A percentile compares a stretch with the other conserved stretches of the same genome.
Conservation (phyloP, 2,113 vertebrate genomes). For the Mirza zaza region DNA sequence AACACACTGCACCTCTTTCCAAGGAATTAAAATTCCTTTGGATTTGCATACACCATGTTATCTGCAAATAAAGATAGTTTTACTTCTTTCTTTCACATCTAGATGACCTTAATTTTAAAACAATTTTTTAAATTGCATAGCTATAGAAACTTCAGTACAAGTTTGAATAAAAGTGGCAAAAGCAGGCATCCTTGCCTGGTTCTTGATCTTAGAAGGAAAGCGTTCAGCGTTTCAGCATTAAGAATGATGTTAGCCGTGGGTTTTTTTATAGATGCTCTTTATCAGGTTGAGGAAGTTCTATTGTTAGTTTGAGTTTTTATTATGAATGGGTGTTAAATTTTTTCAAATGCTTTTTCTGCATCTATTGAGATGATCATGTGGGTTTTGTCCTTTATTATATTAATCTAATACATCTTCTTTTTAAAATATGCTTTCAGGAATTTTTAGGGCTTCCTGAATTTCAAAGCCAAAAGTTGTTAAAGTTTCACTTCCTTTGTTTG, state of each 20-base stretch:
- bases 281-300: conserved; percentile 32
- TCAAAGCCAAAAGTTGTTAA: conserved; percentile 56
- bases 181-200: background rate
- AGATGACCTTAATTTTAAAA: background rate
- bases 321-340: background rate
- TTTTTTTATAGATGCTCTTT: background rate
- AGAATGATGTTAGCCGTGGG: background rate
- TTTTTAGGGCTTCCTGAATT: conserved; percentile 60
- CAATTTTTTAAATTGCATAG: background rate
- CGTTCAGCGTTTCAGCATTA: background rate
- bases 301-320: conserved; percentile 51
- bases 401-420: background rate
- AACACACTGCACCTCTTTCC: too few relatives aligned
- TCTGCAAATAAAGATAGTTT: background rate
- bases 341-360: conserved; percentile 1
- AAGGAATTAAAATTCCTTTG: conserved; percentile 6
- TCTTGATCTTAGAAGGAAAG: conserved; percentile 1
- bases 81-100: conserved; percentile 10
- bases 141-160: background rate
- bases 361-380: background rate
- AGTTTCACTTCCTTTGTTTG: conserved; percentile 61
- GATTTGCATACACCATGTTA: background rate
- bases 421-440: conserved; percentile 53
- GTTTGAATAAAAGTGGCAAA: conserved; percentile 19
- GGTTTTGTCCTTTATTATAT: conserved; percentile 29